These are phyloP conservation scores for Drosophila athabasca DNA, from an alignment of 1,140 invertebrate species.

Conservation along the genomic window DNA sequence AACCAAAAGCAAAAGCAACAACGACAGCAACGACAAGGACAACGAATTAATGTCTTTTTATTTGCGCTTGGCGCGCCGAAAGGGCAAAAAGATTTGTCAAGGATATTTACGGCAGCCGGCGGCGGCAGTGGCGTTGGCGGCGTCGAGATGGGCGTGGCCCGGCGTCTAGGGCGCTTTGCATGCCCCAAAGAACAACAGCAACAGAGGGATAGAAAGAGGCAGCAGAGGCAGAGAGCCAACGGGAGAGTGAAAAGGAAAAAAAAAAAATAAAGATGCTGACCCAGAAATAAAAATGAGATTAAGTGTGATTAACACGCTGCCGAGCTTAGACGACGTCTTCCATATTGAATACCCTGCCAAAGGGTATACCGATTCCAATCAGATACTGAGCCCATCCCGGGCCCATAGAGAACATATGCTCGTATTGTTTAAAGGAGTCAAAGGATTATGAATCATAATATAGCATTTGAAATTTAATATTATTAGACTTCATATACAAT, in stretches of 20 bases:
- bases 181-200: slow-evolving; percentile 18
- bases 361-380: too few relatives aligned
- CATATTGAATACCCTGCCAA: slow-evolving; percentile 13
- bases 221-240: background rate
- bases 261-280: slow-evolving; percentile 79
- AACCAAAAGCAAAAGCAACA: slow-evolving; percentile 8
- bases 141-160: slow-evolving; percentile 21
- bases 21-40: slow-evolving; percentile 53
- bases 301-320: slow-evolving; percentile 82
- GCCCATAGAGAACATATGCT: too few relatives aligned
- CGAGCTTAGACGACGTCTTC: slow-evolving; percentile 63
- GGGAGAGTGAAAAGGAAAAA: slow-evolving; percentile 22
- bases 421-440: too few relatives aligned
- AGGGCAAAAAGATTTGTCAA: slow-evolving; percentile 82
- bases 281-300: slow-evolving; percentile 83
- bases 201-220: background rate
- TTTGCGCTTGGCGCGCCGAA: slow-evolving; percentile 77
- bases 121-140: slow-evolving; percentile 4
- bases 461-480: too few relatives aligned
- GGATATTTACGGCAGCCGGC: slow-evolving; percentile 72
- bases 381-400: too few relatives aligned
- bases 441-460: too few relatives aligned
- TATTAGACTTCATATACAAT: too few relatives aligned
- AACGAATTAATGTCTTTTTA: slow-evolving; percentile 81
- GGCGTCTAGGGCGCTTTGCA: slow-evolving; percentile 63